Evolutionary conservation across 2,797 vertebrate genomes (phyloP).

Genomic region (Arnoldichthys spilopterus): DNA sequence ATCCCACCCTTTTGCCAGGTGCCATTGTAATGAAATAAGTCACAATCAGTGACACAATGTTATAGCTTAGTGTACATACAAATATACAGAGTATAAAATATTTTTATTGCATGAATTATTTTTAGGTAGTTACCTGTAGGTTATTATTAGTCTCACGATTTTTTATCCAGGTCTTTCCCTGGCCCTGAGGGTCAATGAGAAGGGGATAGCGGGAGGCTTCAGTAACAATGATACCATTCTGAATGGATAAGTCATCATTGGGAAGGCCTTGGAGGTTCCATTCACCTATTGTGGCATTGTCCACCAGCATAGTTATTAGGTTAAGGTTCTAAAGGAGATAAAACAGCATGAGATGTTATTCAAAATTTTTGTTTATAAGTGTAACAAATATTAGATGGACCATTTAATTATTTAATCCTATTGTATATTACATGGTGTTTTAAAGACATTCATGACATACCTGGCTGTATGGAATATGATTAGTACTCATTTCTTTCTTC

Average conservation of each 20-base stretch:
- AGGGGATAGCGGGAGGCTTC: conserved; percentile 84
- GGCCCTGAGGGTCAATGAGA: conserved; percentile 87
- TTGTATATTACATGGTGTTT: background rate
- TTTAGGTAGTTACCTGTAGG: conserved; percentile 84
- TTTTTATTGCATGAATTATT: too few relatives aligned
- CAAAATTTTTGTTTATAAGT: too few relatives aligned
- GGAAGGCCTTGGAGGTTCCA: conserved; percentile 88
- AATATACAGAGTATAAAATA: too few relatives aligned
- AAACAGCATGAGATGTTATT: background rate
- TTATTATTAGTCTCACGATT: conserved; percentile 80
- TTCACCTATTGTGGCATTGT: conserved; percentile 81
- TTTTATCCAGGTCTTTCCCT: conserved; percentile 88
- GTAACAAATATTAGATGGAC: too few relatives aligned
- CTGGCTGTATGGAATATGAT: conserved; percentile 79
- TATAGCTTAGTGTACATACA: too few relatives aligned
- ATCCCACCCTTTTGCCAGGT: too few relatives aligned
- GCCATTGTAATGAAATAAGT: too few relatives aligned
- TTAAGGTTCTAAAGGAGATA: conserved; percentile 78
- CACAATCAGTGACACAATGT: too few relatives aligned
- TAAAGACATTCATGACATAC: conserved; percentile 64
- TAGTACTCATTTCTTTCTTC: conserved; percentile 79
- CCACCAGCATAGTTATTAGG: conserved; percentile 81
- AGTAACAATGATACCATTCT: conserved; percentile 87
- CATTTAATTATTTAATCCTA: background rate
- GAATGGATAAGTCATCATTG: conserved; percentile 84